phyloP scores from a whole-genome alignment of 2,888 invertebrate species.

The Chloroclysta siterata region DNA sequence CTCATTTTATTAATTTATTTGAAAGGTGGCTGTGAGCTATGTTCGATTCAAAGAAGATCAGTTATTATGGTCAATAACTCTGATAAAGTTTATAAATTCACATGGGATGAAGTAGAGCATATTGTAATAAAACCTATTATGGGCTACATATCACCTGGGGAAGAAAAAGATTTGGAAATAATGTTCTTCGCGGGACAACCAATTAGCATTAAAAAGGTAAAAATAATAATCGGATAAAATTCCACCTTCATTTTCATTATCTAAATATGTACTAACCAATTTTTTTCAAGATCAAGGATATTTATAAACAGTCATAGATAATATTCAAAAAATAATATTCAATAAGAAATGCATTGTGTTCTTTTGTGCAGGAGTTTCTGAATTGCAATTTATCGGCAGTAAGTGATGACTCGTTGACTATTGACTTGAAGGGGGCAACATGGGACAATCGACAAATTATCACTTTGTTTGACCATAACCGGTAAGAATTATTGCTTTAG shows the following conservation, averaged over 20 bases:
- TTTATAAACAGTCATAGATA: no score
- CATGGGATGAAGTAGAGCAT: conserved; percentile 63
- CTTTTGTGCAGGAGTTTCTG: conserved; percentile 60
- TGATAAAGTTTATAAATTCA: conserved; percentile 76
- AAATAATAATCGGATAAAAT: no score
- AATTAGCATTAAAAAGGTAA: conserved; percentile 60
- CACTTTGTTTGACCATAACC: conserved; percentile 68
- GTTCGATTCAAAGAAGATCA: conserved; percentile 64
- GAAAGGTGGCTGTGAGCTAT: conserved; percentile 77
- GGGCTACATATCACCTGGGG: conserved; percentile 78
- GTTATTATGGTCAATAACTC: conserved; percentile 77
- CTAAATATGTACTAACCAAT: no score
- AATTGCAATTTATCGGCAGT: conserved; percentile 61
- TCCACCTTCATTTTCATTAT: no score
- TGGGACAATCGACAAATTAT: conserved; percentile 78
- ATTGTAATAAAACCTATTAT: conserved; percentile 68
- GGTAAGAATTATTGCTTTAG: conserved; percentile 46
- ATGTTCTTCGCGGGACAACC: conserved; percentile 68
- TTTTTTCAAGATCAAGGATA: no score
- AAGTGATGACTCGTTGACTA: conserved; percentile 63
- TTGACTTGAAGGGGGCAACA: conserved; percentile 66
- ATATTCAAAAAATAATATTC: no score
- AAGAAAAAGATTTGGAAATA: conserved; percentile 78
- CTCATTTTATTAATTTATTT: no score
- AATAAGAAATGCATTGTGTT: background rate